phyloP scores from a whole-genome alignment of 2,113 vertebrate genomes.

The Perca flavescens region DNA sequence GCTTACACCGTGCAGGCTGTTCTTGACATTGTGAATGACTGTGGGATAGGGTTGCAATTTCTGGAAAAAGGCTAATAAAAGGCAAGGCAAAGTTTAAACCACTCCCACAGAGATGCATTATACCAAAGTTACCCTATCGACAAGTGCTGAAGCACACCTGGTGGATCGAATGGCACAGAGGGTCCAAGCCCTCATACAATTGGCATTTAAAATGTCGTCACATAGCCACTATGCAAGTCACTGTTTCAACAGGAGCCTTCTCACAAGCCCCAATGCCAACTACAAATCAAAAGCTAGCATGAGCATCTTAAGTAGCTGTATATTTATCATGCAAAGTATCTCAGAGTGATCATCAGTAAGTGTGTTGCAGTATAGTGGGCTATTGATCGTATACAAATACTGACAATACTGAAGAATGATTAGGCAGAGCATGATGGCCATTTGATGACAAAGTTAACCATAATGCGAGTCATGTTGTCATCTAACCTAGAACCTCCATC shows the following conservation, averaged over 20 bases:
- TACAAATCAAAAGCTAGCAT: not conserved
- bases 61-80: not conserved
- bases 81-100: not conserved
- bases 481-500: conserved; percentile 4
- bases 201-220: not conserved
- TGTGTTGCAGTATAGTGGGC: not conserved
- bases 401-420: not conserved
- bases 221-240: not conserved
- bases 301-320: not conserved
- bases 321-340: not conserved
- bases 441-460: conserved; percentile 20
- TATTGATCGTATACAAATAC: not conserved
- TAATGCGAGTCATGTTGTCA: conserved; percentile 8
- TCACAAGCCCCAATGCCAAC: not conserved
- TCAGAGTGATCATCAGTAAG: not conserved
- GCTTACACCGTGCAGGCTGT: not conserved
- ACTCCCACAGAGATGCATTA: conserved; percentile 3
- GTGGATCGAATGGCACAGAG: not conserved
- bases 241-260: not conserved
- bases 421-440: not conserved
- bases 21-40: not conserved
- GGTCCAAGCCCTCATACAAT: not conserved
- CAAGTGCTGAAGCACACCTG: conserved; percentile 5
- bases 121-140: not conserved
- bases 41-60: not conserved